Evolutionary conservation across 2,113 vertebrate genomes (phyloP).

Genomic region (Scomber colias): DNA sequence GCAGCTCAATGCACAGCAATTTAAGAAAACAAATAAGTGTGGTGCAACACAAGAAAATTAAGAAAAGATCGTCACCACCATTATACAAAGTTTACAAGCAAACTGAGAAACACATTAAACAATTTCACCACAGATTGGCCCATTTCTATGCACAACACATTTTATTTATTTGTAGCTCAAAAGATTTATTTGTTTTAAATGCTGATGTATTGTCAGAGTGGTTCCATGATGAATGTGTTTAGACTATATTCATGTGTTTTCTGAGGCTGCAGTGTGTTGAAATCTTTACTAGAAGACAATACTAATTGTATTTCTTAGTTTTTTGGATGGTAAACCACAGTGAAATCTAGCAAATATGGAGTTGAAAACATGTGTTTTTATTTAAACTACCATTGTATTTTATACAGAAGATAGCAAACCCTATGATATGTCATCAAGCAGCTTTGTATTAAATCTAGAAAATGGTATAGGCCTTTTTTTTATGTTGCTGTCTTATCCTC

Average conservation of each 20-base stretch:
- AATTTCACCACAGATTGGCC: background rate
- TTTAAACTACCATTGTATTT: background rate
- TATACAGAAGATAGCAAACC: background rate
- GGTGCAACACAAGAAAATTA: background rate
- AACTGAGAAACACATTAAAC: background rate
- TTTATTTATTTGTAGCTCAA: background rate
- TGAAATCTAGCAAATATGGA: background rate
- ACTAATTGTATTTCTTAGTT: background rate
- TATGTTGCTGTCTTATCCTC: constrained; percentile 8
- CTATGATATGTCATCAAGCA: background rate
- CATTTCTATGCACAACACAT: background rate
- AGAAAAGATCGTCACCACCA: background rate
- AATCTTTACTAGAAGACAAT: too few species aligned
- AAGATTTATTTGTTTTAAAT: too few species aligned
- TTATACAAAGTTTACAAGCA: background rate
- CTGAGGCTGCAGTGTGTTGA: background rate
- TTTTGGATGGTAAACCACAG: background rate
- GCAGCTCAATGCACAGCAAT: background rate
- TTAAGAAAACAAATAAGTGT: background rate
- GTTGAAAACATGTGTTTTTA: background rate
- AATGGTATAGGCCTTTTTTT: constrained; percentile 1
- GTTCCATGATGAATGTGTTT: too few species aligned
- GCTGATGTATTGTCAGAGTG: too few species aligned
- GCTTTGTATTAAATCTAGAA: background rate
- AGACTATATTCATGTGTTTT: background rate